These are phyloP conservation scores for Pseudotriccus pelzelni DNA, from an alignment of 2,797 vertebrate species.

Conservation along the genomic window DNA sequence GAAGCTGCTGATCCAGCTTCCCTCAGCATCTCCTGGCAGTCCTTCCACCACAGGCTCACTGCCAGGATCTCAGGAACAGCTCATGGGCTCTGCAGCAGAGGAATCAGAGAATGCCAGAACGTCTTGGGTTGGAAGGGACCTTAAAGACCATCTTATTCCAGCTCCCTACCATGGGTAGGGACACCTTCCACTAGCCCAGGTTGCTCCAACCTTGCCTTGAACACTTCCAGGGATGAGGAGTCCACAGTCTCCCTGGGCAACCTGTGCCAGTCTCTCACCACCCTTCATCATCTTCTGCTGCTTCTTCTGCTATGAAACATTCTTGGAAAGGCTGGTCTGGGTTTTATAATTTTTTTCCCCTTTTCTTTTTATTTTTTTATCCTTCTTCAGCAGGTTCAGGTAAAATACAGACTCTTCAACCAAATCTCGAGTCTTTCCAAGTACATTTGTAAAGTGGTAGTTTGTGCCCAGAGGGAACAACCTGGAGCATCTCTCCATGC, in stretches of 20 bases:
- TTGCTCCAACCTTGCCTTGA: fast-evolving
- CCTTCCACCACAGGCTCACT: fast-evolving
- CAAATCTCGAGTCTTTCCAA: neutral
- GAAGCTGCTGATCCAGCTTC: neutral
- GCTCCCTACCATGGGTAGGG: neutral
- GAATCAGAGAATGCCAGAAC: neutral
- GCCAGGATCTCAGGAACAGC: neutral
- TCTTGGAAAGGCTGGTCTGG: neutral
- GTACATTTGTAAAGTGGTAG: neutral
- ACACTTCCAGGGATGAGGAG: neutral
- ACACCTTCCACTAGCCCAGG: fast-evolving
- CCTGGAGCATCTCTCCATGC: neutral
- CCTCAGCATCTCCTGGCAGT: neutral
- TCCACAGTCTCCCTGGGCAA: neutral
- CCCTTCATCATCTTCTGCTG: neutral
- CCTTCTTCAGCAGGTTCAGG: fast-evolving
- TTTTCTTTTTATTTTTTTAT: neutral
- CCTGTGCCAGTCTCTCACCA: fast-evolving
- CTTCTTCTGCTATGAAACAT: neutral
- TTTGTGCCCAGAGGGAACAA: neutral
- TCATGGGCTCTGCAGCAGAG: neutral
- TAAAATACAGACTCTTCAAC: neutral
- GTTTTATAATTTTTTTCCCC: neutral
- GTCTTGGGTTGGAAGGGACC: neutral
- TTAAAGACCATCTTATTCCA: neutral